Evolutionary conservation across 1,140 invertebrate species (phyloP), one percentile per base, ranked within the genome.

Genomic region (Macrosteles quadrilineatus): DNA sequence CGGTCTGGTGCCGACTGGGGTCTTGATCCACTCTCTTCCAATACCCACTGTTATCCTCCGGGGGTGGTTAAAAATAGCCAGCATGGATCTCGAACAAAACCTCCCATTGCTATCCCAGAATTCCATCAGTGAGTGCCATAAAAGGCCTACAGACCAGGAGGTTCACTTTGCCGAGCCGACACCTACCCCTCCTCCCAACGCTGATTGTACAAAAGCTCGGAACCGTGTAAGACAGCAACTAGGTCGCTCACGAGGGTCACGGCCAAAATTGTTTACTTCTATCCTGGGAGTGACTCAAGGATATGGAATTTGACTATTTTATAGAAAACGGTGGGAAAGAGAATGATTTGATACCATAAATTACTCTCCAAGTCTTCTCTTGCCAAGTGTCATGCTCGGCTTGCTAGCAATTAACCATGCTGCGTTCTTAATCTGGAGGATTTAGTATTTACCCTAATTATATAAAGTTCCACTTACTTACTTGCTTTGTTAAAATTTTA

Each of bases 21-120:
- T 59, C 55, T 59, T 59, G 27, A 59, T 59, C 55, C 27, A 6
- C 27, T 30, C 55, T 21, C 55, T 59, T 59, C 55, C 55, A 59
- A 59, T 59, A 59, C 55, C 55, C 55, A 59, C 55, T 59, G 55
- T 59, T 59, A 59, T 59, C 55, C 55, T 23, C 23, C 55, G 55
- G 55, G 21, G 21, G 55, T 25, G 4, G 55, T 23, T 29, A 59
- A 59, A 59, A 59, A 59, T 59, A 59, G 23, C 27, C n/a, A 59
- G 14, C 55, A 11, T n/a, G n/a, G 21, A 19, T n/a, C 47, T n/a
- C 47, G 47, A 27, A 59, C 55, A 59, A 59, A 59, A 59, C 55
- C 55, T 59, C 55, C 55, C 55, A 23, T 59, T 23, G 9, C 55
- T 23, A 30, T 27, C 55, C 55, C 25, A 59, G 55, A 25, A 59